These are phyloP conservation scores for Elysia chlorotica DNA, from an alignment of 1,140 invertebrate species.

Conservation along the genomic window DNA sequence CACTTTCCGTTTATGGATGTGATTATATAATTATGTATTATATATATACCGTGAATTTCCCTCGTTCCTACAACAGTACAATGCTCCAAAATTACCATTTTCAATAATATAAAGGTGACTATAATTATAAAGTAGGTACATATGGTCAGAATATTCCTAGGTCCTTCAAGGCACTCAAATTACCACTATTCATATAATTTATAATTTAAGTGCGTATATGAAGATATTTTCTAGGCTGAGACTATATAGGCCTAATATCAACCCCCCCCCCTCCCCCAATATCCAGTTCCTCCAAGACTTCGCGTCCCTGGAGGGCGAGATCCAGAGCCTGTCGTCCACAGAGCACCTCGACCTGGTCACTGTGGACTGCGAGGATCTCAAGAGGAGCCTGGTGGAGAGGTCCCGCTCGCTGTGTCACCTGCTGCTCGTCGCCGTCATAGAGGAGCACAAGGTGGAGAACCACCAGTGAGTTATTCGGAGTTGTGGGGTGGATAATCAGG, in stretches of 20 bases:
- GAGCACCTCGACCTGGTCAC: slow-evolving; percentile 61
- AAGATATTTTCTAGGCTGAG: not conserved
- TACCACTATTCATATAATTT: not conserved
- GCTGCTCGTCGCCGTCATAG: slow-evolving; percentile 53
- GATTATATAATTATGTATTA: no score
- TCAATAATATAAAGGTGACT: no score
- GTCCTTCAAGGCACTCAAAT: no score
- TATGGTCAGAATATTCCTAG: no score
- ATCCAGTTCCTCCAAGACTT: slow-evolving; percentile 13
- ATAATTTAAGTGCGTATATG: not conserved
- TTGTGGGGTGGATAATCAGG: no score
- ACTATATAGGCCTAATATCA: not conserved
- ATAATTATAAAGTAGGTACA: no score
- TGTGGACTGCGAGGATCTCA: slow-evolving; percentile 60
- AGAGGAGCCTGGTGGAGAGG: slow-evolving; percentile 53
- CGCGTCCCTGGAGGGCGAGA: slow-evolving; percentile 31
- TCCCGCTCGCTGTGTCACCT: slow-evolving; percentile 49
- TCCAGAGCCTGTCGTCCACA: slow-evolving; percentile 57
- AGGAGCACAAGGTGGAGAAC: slow-evolving; percentile 58
- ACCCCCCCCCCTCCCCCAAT: not conserved
- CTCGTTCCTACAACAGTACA: no score
- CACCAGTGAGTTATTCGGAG: no score
- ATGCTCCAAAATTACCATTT: no score
- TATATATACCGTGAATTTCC: no score
- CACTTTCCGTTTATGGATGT: no score